phyloP scores from a whole-genome alignment of 2,113 vertebrate species.

The Platichthys stellatus region DNA sequence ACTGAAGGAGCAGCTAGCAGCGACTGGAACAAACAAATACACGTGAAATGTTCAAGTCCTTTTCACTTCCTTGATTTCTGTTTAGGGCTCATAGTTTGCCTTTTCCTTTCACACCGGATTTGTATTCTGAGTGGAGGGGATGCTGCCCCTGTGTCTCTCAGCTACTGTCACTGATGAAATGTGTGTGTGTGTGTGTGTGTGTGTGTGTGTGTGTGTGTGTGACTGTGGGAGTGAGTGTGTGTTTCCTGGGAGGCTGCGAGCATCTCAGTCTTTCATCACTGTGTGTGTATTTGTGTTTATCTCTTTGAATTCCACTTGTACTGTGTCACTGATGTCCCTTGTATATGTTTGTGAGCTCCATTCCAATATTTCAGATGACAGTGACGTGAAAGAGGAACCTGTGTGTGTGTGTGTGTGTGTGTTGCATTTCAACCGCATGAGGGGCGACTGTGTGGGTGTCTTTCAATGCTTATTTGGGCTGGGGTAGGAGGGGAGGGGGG shows the following conservation, averaged over 20 bases:
- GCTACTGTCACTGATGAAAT: slow-evolving; percentile 50
- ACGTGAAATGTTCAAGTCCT: slow-evolving; percentile 26
- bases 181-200: slow-evolving; percentile 31
- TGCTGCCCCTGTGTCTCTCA: slow-evolving; percentile 34
- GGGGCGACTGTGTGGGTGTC: slow-evolving; percentile 35
- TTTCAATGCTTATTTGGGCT: slow-evolving; percentile 39
- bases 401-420: slow-evolving; percentile 13
- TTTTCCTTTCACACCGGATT: slow-evolving; percentile 51
- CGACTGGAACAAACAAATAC: slow-evolving; percentile 58
- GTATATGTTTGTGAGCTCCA: slow-evolving; percentile 44
- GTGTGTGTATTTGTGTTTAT: slow-evolving; percentile 61
- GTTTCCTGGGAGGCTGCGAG: slow-evolving; percentile 63
- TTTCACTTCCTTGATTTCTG: slow-evolving; percentile 59
- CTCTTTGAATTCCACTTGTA: slow-evolving; percentile 65
- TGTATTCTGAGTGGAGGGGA: slow-evolving; percentile 46
- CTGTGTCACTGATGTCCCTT: slow-evolving; percentile 38
- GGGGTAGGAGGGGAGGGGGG: not conserved
- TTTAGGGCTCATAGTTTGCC: slow-evolving; percentile 37
- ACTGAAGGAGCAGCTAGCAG: slow-evolving; percentile 33
- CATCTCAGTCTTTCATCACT: slow-evolving; percentile 51
- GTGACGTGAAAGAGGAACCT: slow-evolving; percentile 41
- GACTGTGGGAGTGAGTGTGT: slow-evolving; percentile 17
- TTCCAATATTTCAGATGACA: slow-evolving; percentile 68
- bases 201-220: slow-evolving; percentile 32
- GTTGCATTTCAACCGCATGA: slow-evolving; percentile 32